Evolutionary conservation across 2,113 vertebrate species (phyloP).

Genomic region (Ariopsis seemanni): DNA sequence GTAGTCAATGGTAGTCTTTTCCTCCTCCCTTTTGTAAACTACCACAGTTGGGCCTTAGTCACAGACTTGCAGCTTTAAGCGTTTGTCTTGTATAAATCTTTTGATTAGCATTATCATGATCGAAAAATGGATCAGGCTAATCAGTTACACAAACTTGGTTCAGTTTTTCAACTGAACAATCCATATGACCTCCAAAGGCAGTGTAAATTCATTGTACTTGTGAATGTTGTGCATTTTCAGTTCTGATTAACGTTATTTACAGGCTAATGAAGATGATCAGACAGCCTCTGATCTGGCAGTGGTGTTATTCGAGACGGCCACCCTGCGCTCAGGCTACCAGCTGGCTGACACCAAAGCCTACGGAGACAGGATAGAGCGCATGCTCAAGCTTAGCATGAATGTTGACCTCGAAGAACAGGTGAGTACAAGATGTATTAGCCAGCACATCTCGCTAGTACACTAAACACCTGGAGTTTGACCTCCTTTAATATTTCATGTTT

Average conservation of each 20-base stretch:
- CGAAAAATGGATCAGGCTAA: not conserved
- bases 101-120: not conserved
- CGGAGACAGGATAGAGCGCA: slow-evolving; percentile 93
- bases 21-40: too few relatives aligned
- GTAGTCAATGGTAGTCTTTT: too few relatives aligned
- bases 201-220: not conserved
- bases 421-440: slow-evolving; percentile 34
- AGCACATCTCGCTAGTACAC: not conserved
- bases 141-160: not conserved
- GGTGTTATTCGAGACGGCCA: slow-evolving; percentile 94
- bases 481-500: not conserved
- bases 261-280: slow-evolving; percentile 89
- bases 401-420: slow-evolving; percentile 88
- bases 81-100: too few relatives aligned
- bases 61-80: not conserved
- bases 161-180: too few relatives aligned
- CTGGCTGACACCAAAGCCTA: slow-evolving; percentile 92
- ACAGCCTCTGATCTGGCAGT: slow-evolving; percentile 92
- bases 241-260: not conserved
- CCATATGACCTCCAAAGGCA: not conserved
- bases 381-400: slow-evolving; percentile 94
- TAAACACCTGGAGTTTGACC: not conserved
- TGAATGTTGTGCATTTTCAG: not conserved
- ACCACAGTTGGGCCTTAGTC: too few relatives aligned
- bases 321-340: slow-evolving; percentile 92